These are phyloP conservation scores for Anser brachyrhynchus DNA, from an alignment of 2,113 vertebrate species.

Conservation along the genomic window DNA sequence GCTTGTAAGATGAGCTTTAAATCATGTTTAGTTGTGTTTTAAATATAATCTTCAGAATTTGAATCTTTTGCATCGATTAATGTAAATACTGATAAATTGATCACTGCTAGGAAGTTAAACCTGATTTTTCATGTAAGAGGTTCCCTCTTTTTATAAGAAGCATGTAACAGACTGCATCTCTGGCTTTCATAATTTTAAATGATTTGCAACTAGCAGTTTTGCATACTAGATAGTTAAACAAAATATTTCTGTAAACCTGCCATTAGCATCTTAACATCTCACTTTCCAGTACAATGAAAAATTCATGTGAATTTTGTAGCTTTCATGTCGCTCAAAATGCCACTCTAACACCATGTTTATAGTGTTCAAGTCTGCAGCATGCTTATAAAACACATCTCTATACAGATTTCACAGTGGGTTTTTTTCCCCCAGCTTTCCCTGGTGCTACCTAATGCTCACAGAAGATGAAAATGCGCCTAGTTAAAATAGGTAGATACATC, in stretches of 20 bases:
- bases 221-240: conserved; percentile 59
- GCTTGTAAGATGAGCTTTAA: conserved; percentile 10
- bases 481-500: neutral
- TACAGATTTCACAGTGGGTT: neutral
- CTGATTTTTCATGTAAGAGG: neutral
- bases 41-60: conserved; percentile 22
- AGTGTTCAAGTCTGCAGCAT: conserved; percentile 15
- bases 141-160: neutral
- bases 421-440: neutral
- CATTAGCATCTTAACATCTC: conserved; percentile 62
- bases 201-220: conserved; percentile 41
- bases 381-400: conserved; percentile 45
- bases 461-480: conserved; percentile 1
- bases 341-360: conserved; percentile 39
- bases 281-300: conserved; percentile 62
- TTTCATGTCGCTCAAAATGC: conserved; percentile 44
- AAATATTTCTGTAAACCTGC: conserved; percentile 63
- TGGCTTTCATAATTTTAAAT: conserved; percentile 17
- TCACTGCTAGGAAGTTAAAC: neutral
- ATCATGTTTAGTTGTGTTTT: conserved; percentile 15
- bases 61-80: neutral
- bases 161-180: neutral
- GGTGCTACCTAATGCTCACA: neutral
- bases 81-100: neutral
- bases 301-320: conserved; percentile 50